These are phyloP conservation scores for Isaurus tuberculatus DNA, from an alignment of 92 coral and sea anemone species.

Conservation along the genomic window DNA sequence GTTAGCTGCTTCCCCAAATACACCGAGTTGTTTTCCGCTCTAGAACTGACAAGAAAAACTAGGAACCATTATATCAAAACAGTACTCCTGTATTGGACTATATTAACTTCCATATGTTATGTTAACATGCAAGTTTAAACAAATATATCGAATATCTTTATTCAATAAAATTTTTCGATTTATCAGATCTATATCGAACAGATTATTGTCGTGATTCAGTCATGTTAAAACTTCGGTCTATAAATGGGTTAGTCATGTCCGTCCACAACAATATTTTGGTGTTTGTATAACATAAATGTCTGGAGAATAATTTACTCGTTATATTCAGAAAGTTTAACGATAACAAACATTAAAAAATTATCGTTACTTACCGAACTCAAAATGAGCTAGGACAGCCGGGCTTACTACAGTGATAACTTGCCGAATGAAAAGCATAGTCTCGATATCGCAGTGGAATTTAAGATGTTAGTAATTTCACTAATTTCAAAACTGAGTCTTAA, in stretches of 20 bases:
- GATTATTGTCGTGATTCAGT: not conserved
- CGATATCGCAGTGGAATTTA: not conserved
- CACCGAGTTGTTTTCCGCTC: not conserved
- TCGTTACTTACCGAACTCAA: conserved; percentile 28
- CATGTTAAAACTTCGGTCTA: not conserved
- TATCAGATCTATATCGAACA: not conserved
- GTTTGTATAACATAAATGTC: not conserved
- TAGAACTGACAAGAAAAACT: not conserved
- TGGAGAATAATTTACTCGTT: not conserved
- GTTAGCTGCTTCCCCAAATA: not conserved
- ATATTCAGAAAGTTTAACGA: not conserved
- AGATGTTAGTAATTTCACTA: conserved; percentile 14
- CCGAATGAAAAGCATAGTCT: conserved; percentile 41
- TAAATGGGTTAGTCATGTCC: not conserved
- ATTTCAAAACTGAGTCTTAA: not conserved
- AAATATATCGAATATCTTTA: not conserved
- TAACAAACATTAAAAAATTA: not conserved
- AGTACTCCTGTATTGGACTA: not conserved
- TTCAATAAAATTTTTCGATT: not conserved
- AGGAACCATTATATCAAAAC: not conserved
- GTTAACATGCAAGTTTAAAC: not conserved
- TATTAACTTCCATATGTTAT: not conserved
- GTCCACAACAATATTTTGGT: no score
- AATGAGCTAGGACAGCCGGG: conserved; percentile 27
- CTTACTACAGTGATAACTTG: conserved; percentile 41